Evolutionary conservation across 2,797 vertebrate species (phyloP).

Genomic region (Enteromius argenteus): DNA sequence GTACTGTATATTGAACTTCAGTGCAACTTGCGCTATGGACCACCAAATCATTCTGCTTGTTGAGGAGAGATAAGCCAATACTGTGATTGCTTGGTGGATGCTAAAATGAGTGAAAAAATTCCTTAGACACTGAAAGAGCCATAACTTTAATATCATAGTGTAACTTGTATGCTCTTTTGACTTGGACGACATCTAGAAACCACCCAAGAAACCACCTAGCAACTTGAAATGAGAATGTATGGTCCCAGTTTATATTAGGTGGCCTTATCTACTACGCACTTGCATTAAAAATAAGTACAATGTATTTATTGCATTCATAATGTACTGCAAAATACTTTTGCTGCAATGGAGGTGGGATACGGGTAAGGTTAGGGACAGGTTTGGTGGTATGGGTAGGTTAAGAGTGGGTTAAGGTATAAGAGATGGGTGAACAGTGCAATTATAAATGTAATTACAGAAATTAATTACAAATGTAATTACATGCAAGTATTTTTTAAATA

Average conservation of each 20-base stretch:
- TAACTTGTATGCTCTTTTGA: background rate
- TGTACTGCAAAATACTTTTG: background rate
- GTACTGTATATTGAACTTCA: background rate
- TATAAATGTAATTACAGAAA: background rate
- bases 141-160: background rate
- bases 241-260: background rate
- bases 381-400: background rate
- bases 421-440: background rate
- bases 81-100: background rate
- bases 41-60: background rate
- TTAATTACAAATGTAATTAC: background rate
- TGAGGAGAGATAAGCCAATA: background rate
- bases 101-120: background rate
- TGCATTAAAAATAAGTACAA: background rate
- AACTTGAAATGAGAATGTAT: background rate
- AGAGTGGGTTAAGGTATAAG: background rate
- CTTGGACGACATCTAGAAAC: background rate
- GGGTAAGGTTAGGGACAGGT: background rate
- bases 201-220: background rate
- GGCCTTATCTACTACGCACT: background rate
- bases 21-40: background rate
- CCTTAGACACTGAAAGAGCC: background rate
- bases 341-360: background rate
- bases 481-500: background rate
- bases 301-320: background rate